phyloP scores from a whole-genome alignment of 2,113 vertebrate species.

The Syrmaticus mikado region DNA sequence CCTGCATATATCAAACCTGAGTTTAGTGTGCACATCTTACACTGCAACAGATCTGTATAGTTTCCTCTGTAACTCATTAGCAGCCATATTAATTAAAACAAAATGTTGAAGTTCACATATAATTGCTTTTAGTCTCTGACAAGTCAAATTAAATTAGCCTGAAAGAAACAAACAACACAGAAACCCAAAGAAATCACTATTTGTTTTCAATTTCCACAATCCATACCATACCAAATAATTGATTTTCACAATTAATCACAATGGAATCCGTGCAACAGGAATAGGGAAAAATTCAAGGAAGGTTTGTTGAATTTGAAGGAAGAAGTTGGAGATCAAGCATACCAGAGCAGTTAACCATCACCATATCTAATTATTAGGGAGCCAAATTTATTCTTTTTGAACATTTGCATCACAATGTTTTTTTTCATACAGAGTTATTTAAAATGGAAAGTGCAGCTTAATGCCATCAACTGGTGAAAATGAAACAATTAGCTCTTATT shows the following conservation, averaged over 20 bases:
- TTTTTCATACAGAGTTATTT: fast-evolving
- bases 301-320: neutral
- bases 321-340: neutral
- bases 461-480: neutral
- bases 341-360: neutral
- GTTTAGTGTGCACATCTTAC: neutral
- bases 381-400: neutral
- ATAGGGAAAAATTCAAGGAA: neutral
- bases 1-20: neutral
- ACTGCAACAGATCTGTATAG: neutral
- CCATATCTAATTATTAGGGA: neutral
- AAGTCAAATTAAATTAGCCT: fast-evolving
- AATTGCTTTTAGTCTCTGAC: neutral
- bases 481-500: neutral
- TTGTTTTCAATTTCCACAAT: neutral
- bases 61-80: neutral
- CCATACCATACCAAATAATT: neutral
- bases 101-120: neutral
- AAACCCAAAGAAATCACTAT: neutral
- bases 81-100: neutral
- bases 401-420: neutral
- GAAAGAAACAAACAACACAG: neutral
- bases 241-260: neutral
- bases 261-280: neutral
- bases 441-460: neutral